Evolutionary conservation across 2,888 invertebrate species (phyloP).

Genomic region (Dolomedes plantarius): DNA sequence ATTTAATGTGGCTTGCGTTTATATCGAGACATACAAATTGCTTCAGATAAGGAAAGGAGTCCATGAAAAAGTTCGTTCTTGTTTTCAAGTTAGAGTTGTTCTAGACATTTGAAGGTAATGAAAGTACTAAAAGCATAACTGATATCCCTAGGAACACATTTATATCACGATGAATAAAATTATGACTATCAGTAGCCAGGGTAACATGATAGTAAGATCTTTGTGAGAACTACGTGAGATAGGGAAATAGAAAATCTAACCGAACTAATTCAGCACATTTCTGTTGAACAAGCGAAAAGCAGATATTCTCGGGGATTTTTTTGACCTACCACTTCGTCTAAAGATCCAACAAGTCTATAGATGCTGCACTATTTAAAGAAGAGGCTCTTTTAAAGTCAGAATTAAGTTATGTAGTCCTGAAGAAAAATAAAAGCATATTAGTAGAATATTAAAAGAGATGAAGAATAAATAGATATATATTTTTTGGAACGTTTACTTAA

Average conservation of each 20-base stretch:
- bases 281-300: background rate
- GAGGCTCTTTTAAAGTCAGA: background rate
- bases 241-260: background rate
- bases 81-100: background rate
- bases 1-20: slow-evolving; percentile 29
- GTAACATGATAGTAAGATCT: slow-evolving; percentile 10
- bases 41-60: slow-evolving; percentile 9
- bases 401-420: background rate
- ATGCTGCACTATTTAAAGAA: background rate
- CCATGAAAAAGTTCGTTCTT: slow-evolving; percentile 33
- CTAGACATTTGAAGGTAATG: background rate
- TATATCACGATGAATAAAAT: slow-evolving; percentile 43
- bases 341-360: slow-evolving; percentile 6
- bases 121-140: slow-evolving; percentile 10
- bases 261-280: slow-evolving; percentile 9
- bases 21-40: slow-evolving; percentile 10
- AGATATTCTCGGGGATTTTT: background rate
- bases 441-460: background rate
- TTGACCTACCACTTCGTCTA: background rate
- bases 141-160: slow-evolving; percentile 19
- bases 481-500: background rate
- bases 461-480: slow-evolving; percentile 1
- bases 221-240: background rate
- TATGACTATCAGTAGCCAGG: slow-evolving; percentile 34
- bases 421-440: slow-evolving; percentile 8